Conservation (phyloP, 2,797 vertebrate species). For the Diceros bicornis region DNA sequence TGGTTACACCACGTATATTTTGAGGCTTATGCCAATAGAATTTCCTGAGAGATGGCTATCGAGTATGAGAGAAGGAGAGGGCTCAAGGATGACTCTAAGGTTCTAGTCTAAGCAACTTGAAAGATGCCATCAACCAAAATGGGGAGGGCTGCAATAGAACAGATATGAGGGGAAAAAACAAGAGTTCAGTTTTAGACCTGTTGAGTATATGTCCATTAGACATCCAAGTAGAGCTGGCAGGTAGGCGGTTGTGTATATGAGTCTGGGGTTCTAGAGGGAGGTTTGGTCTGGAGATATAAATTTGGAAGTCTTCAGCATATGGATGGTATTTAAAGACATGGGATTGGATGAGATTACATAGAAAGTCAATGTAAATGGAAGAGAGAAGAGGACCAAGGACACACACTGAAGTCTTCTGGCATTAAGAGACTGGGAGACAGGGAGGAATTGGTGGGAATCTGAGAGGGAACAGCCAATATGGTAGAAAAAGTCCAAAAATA, state of each 20-base stretch:
- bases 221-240: not conserved
- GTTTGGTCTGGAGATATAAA: not conserved
- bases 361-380: not conserved
- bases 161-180: not conserved
- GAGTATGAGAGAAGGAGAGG: not conserved
- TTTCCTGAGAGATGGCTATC: not conserved
- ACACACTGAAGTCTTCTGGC: not conserved
- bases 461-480: not conserved
- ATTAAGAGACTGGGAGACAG: not conserved
- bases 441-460: not conserved
- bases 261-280: not conserved
- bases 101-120: constrained; percentile 8
- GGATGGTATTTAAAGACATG: not conserved
- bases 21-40: not conserved
- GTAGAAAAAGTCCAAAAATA: not conserved
- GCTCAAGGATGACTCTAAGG: not conserved
- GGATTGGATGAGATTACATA: not conserved
- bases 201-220: not conserved
- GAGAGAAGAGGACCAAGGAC: not conserved
- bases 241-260: not conserved
- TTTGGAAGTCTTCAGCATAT: not conserved
- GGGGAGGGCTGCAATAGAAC: not conserved
- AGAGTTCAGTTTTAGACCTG: not conserved
- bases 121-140: not conserved
- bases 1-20: not conserved